Base-by-base conservation (phyloP, 2,888 invertebrate species). In the Mayetiola destructor region DNA sequence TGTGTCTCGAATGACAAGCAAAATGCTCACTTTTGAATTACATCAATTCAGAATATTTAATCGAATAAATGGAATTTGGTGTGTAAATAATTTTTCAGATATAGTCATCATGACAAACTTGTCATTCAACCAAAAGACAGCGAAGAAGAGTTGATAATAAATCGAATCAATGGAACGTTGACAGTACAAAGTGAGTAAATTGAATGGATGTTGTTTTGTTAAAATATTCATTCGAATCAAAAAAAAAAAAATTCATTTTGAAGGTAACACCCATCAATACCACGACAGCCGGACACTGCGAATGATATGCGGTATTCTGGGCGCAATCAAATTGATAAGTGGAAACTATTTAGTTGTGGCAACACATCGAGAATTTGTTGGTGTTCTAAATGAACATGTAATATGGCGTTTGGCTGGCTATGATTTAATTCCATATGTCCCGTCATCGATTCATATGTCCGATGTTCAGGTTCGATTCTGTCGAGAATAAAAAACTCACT, bases 331-430 rank as follows among this genome's bases (percentile, higher is more conserved):
- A 60, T 76, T 95, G 0, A 74, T 94, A 59, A 86, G 89, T 57
- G 93, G 94, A 55, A 79, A 85, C 56, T 93, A 95, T 69, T 75
- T 96, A 59, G 78, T 96, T 59, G 84, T 95, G 12, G 89, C 92
- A 61, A 93, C 93, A 21, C 85, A 85, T 66, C 82, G 89, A 60
- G 78, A 84, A 64, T 71, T 75, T 68, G 73, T 93, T 36, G 95
- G 95, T 21, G 82, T 84, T 62, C 76, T 92, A 57, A 85, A 85
- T 64, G 85, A 84, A 0, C 84, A 87, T 65, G 79, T 84, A 18
- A 80, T 93, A 64, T 92, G 84, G 77, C 80, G 83, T 66, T 70
- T 92, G 63, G 83, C 82, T 1, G 84, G 84, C 55, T 79, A 82
- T n/a, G 88, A 91, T 65, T 76, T 91, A 59, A 78, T 96, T 63